Evolutionary conservation across 1,140 invertebrate genomes (phyloP), one percentile per base, ranked within the genome.

Genomic region (Tyrophagus putrescentiae): DNA sequence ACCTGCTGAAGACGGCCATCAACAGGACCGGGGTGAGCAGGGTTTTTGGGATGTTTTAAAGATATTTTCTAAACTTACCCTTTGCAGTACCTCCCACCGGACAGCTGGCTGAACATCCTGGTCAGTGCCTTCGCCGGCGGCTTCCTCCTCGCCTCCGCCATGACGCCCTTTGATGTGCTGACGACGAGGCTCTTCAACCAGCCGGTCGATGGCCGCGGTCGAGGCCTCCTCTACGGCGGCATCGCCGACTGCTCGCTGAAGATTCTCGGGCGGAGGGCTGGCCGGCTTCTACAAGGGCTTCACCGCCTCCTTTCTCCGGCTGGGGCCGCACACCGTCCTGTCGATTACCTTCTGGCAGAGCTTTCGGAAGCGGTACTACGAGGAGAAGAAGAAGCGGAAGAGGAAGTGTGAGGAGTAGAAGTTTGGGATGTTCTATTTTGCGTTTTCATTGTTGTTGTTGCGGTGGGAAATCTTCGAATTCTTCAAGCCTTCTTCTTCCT

Each of bases 151-250:
- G 83, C 84, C 1, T 45, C 87, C 0, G 80, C 80, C 34, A 87
- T 92, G 74, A 88, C 87, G 31, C 90, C 90, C 0, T 88, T 92
- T 65, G 90, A 95, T 72, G 83, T 92, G 0, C 79, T 93, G 44
- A 82, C 87, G 1, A 91, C 87, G 0, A 76, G 88, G 48, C 72
- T 95, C 13, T 94, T 90, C 64, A 93, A 94, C 74, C 90, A 94
- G 80, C 81, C 84, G 5, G 60, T 71, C 5, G 68, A 71, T 56
- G 44, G 63, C 11, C 52, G 36, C 29, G 71, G 72, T 13, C 67
- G 65, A 42, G 83, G 83, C 29, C 54, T 79, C 0, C 66, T 83
- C 1, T 89, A 90, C 70, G 76, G 69, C 3, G 82, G 82, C 13
- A 72, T 87, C 5, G 53, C 77, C 2, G 84, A 91, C 68, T 86